Evolutionary conservation across 2,113 vertebrate species (phyloP), one percentile per base, ranked within the genome.

Genomic region (Camelus dromedarius): DNA sequence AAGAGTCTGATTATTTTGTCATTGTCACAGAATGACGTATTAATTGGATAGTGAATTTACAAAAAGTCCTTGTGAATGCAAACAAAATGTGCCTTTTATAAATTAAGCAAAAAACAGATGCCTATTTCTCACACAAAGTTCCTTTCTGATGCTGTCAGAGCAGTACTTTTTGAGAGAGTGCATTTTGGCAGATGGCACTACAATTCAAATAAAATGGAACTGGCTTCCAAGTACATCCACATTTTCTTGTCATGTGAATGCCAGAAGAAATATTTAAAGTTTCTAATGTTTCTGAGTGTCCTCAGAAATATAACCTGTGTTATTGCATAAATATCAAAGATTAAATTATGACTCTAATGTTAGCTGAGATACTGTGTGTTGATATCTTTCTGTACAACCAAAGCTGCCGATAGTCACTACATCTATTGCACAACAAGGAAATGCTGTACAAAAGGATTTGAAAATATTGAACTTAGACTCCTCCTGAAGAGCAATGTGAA

Each of bases 201-300:
- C 96, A 98, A 97, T 98, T 98, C 95, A 98, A 98, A 98, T 98
- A 98, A 97, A 97, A 96, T 95, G 90, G 96, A 98, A 98, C 89
- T 98, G 97, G 66, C 73, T 96, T 97, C 85, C 89, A 95, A 96
- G 96, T 94, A 76, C 91, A 94, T 98, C 95, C 93, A 95, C 98
- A 97, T 97, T 98, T 98, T 69, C 92, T 98, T 98, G 93, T 97
- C 97, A 95, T 89, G 89, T 93, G 87, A 97, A 97, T 97, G 93
- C 85, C 96, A 97, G 86, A 70, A 81, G 79, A 96, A 96, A 98
- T 96, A 96, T 98, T 96, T 97, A 84, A 97, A 98, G 96, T 97
- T 95, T 54, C 6, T 93, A 97, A 95, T 97, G 84, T 96, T 95
- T 98, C 84, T 93, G 56, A 97, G 24, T 82, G 54, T 96, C 96